A percentile compares a stretch with the other conserved stretches of the same genome.
These are phyloP conservation scores for Sminthurinus signatus DNA, from an alignment of 1,140 invertebrate genomes.

Conservation along the genomic window DNA sequence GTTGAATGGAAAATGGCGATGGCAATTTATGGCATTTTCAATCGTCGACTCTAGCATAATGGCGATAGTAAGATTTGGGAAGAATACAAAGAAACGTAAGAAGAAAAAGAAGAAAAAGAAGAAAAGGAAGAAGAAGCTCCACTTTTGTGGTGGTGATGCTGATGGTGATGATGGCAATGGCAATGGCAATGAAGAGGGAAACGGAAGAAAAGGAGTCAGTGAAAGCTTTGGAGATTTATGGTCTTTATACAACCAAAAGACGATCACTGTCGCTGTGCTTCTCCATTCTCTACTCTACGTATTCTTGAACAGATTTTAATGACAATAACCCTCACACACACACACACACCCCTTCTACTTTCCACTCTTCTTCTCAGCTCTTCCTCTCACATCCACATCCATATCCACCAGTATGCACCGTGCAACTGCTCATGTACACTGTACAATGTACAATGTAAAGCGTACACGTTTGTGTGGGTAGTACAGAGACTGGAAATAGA, in stretches of 20 bases:
- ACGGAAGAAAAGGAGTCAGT: not conserved
- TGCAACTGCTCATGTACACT: too few relatives aligned
- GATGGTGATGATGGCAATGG: too few relatives aligned
- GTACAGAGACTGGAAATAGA: too few relatives aligned
- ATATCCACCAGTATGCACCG: too few relatives aligned
- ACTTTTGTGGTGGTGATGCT: too few relatives aligned
- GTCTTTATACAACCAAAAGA: slow-evolving; percentile 18
- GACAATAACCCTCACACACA: slow-evolving; percentile 23
- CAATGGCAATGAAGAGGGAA: too few relatives aligned
- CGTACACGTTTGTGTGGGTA: too few relatives aligned
- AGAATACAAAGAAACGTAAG: not conserved
- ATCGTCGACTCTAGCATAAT: slow-evolving; percentile 9
- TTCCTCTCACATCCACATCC: slow-evolving; percentile 13
- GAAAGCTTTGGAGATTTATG: slow-evolving; percentile 26
- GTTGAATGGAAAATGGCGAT: slow-evolving; percentile 17
- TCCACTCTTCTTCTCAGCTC: slow-evolving; percentile 1
- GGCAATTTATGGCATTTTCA: slow-evolving; percentile 32
- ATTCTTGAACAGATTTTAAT: slow-evolving; percentile 25
- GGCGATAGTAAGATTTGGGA: too few relatives aligned
- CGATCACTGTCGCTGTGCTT: slow-evolving; percentile 20
- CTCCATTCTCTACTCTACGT: slow-evolving; percentile 13
- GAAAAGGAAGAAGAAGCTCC: not conserved
- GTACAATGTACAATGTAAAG: too few relatives aligned
- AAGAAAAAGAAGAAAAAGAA: not conserved
- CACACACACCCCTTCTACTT: slow-evolving; percentile 1